Base-by-base conservation (phyloP, 2,888 invertebrate genomes). In the Morpho deidamia region DNA sequence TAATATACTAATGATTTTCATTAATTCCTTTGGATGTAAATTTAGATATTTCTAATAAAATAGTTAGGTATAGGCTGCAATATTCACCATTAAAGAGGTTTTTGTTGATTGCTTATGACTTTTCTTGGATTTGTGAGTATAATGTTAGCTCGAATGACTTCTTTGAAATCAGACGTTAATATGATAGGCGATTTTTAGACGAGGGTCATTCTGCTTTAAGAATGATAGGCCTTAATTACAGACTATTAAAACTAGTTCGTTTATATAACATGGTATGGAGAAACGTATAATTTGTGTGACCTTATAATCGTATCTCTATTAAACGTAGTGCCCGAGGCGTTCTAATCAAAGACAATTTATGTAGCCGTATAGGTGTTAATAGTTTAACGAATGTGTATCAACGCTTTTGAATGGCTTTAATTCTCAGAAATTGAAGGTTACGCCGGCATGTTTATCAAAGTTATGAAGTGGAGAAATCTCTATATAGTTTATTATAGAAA, bases 361-460 rank as follows among this genome's bases (percentile, higher is more conserved):
- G 34, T 53, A 34, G 43, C 39, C 34, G 11, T 50, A 55, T 56
- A 53, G 40, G 53, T 50, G 56, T 45, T 53, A 45, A 45, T 45
- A 41, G 50, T 34, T 42, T 43, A 35, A 11, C 43, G 50, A 42
- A 43, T 42, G 42, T 37, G 33, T 45, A 51, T 35, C 35, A 42
- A 35, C 33, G 45, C 50, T 50, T 51, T 38, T 51, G 35, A 11
- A 39, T 33, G 11, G 48, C 41, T 48, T 41, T 35, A 11, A 48
- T 35, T 35, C 14, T 48, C 8, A 48, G 50, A 35, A 44, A 44
- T 44, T 41, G 49, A 54, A 54, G 54, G 54, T 49, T 44, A 37
- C 7, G 32, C 12, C 7, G 23, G 10, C 23, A 32, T n/a, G n/a
- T 11, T 11, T 12, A 14, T 11, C 7, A 14, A 43, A 23, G 42